A percentile compares a stretch with the other conserved stretches of the same genome.
These are phyloP conservation scores for Propithecus perrieri DNA, from an alignment of 2,797 vertebrate species.

Conservation along the genomic window DNA sequence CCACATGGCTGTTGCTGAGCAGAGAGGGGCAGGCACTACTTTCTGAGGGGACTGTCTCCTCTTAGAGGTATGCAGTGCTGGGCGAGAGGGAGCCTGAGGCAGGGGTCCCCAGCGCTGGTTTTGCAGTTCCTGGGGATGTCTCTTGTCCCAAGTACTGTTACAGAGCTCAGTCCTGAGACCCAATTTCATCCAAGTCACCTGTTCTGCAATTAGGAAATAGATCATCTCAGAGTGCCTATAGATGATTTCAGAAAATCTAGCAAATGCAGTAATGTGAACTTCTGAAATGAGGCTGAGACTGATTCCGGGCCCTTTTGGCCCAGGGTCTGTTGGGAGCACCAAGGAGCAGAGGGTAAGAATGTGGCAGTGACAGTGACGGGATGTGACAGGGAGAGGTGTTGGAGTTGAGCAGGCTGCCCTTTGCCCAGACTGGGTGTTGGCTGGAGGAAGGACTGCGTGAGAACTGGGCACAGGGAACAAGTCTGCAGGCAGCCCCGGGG, in stretches of 20 bases:
- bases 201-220: neutral
- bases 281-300: neutral
- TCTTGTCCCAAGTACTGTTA: neutral
- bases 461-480: neutral
- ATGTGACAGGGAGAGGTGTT: neutral
- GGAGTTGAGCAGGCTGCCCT: neutral
- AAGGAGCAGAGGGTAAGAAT: neutral
- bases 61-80: neutral
- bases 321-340: neutral
- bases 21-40: neutral
- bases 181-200: neutral
- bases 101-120: neutral
- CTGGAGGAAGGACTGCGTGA: neutral
- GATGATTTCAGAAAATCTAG: neutral
- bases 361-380: neutral
- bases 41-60: neutral
- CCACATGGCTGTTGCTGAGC: neutral
- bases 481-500: neutral
- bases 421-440: neutral
- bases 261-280: neutral
- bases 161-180: neutral
- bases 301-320: neutral
- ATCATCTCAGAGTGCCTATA: neutral
- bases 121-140: neutral
- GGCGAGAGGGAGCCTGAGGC: neutral